Evolutionary conservation across 1,140 invertebrate species (phyloP).

Genomic region (Xylocopa sonorina): DNA sequence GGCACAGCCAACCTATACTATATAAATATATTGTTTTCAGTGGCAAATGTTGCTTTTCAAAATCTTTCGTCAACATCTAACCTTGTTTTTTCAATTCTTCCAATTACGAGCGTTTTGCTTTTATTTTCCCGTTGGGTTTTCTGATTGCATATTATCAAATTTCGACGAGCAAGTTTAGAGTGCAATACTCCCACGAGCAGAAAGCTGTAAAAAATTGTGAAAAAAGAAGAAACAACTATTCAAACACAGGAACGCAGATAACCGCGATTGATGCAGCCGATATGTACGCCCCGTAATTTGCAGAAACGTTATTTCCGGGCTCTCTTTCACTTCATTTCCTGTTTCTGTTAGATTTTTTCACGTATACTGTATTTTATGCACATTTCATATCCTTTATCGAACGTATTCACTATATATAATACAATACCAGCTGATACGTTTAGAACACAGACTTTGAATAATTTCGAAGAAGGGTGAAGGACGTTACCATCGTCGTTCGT

Average conservation of each 20-base stretch:
- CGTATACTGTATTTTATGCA: background rate
- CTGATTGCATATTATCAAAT: slow-evolving; percentile 27
- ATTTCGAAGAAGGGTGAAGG: no score
- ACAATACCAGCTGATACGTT: no score
- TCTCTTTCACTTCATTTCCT: background rate
- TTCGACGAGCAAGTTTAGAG: background rate
- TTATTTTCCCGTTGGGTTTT: background rate
- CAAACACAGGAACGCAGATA: background rate
- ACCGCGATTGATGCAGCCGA: background rate
- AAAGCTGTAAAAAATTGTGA: slow-evolving; percentile 6
- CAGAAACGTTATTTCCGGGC: background rate
- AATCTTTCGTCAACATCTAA: no score
- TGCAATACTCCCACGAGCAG: background rate
- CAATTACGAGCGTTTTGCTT: background rate
- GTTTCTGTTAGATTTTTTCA: background rate
- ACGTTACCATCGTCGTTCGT: no score
- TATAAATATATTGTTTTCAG: slow-evolving; percentile 3
- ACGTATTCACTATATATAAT: no score
- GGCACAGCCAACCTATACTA: background rate
- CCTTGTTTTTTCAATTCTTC: background rate
- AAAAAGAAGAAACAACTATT: background rate
- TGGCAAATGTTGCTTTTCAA: slow-evolving; percentile 22
- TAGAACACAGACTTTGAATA: no score
- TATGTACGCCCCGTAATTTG: background rate
- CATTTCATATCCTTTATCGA: no score